These are phyloP conservation scores for Lota lota DNA, from an alignment of 2,113 vertebrate species.

Conservation along the genomic window DNA sequence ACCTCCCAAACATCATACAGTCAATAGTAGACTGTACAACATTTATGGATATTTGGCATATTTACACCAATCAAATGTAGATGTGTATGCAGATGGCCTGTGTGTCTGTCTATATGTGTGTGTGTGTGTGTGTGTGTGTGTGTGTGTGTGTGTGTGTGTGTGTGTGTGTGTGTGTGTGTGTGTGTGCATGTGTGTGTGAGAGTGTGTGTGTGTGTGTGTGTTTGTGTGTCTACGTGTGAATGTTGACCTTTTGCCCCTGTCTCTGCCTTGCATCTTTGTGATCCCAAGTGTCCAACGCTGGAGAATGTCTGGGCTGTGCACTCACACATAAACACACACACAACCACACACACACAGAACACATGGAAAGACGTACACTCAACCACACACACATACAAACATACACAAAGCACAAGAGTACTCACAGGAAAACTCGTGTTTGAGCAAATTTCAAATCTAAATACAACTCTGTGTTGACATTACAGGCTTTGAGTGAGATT, in stretches of 20 bases:
- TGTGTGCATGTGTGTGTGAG: constrained; percentile 26
- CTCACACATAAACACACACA: background rate
- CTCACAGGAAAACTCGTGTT: background rate
- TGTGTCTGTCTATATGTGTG: constrained; percentile 23
- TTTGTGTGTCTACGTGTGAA: constrained; percentile 32
- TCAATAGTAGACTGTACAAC: background rate
- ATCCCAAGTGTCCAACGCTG: constrained; percentile 46
- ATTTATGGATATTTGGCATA: background rate
- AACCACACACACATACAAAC: background rate
- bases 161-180: constrained; percentile 29
- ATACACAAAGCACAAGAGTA: background rate
- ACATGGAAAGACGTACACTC: background rate
- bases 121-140: constrained; percentile 11
- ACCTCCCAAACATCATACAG: constrained; percentile 1
- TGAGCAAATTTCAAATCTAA: no score
- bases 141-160: constrained; percentile 6
- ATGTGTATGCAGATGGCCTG: background rate
- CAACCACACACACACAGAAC: background rate
- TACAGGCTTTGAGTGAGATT: no score
- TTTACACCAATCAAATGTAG: background rate
- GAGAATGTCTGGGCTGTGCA: constrained; percentile 17
- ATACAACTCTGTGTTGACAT: no score
- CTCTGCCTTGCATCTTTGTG: constrained; percentile 60
- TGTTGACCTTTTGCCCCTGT: constrained; percentile 62
- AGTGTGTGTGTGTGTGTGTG: constrained; percentile 4